phyloP scores from a whole-genome alignment of 2,888 invertebrate genomes.

The Stramonita haemastoma region DNA sequence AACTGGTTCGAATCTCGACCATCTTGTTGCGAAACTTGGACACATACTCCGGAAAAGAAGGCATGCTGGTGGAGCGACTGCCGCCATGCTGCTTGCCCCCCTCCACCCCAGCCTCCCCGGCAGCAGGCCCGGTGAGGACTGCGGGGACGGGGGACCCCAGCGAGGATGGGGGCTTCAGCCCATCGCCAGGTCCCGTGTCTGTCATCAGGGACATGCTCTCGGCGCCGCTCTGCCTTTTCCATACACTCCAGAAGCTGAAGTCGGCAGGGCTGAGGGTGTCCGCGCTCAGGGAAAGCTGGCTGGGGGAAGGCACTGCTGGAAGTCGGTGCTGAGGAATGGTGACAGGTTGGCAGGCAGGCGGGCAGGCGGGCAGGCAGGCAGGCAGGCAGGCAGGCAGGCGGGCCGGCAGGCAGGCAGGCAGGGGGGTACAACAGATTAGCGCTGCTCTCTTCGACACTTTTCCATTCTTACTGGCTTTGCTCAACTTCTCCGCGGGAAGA shows the following conservation, averaged over 20 bases:
- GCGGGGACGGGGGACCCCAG: background rate
- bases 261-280: background rate
- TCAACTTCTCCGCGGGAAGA: background rate
- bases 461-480: background rate
- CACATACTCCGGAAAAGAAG: conserved; percentile 70
- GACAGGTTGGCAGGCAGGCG: background rate
- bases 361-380: background rate
- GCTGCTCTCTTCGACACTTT: background rate
- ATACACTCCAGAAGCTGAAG: conserved; percentile 19
- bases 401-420: background rate
- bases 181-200: background rate
- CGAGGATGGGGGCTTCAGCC: background rate
- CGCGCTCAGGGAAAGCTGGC: background rate
- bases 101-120: background rate
- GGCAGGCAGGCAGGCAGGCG: background rate
- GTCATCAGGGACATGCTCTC: background rate
- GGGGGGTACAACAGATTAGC: background rate
- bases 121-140: background rate
- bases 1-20: conserved; percentile 67
- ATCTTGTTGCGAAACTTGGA: conserved; percentile 67
- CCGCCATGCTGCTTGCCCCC: background rate
- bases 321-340: background rate
- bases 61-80: conserved; percentile 51
- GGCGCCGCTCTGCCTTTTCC: background rate
- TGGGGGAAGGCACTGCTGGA: background rate